Base-by-base conservation (phyloP, 2,113 vertebrate genomes). In the Lasiurus cinereus region DNA sequence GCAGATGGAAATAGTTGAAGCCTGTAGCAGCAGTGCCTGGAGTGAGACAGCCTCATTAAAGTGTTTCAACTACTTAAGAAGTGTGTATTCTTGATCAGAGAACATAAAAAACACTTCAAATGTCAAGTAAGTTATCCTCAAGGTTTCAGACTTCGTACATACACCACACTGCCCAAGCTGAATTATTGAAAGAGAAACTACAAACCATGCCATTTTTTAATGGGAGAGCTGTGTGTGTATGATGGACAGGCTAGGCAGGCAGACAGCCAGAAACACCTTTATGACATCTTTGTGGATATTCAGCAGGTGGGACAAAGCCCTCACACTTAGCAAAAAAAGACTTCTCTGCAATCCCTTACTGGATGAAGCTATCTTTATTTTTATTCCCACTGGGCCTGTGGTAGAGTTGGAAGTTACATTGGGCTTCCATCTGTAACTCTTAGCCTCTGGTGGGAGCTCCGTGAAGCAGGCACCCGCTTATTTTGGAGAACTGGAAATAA, bases 231-330 rank as follows among this genome's bases (percentile, higher is more conserved):
- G 7, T 3, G 6, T 8, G 0, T 9, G 15, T 39, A 39, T 21
- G 24, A 18, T 39, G 18, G 59, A 12, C 29, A 54, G 39, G 27
- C 31, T 7, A 52, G 7, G 31, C 29, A 8, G 24, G 3, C 18
- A 8, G 24, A 3, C 18, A 59, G 29, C 29, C 21, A 36, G 50
- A 24, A 27, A 8, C 52, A 43, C 16, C 27, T 27, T 46, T 8
- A 0, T 7, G 59, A 43, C 7, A 8, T 8, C 18, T 62, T 31
- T 0, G 0, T 5, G 64, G 50, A 6, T 2, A 54, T 3, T 9
- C 43, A 80, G 56, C 0, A 3, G 18, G 13, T 2, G 6, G 8
- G 27, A 43, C 3, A 24, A 50, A 70, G 56, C 6, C 50, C 48
- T 85, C 15, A 22, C 11, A 64, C 39, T 29, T 80, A 33, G 33